Base-by-base conservation (phyloP, 1,140 invertebrate species). In the Achatina immaculata region DNA sequence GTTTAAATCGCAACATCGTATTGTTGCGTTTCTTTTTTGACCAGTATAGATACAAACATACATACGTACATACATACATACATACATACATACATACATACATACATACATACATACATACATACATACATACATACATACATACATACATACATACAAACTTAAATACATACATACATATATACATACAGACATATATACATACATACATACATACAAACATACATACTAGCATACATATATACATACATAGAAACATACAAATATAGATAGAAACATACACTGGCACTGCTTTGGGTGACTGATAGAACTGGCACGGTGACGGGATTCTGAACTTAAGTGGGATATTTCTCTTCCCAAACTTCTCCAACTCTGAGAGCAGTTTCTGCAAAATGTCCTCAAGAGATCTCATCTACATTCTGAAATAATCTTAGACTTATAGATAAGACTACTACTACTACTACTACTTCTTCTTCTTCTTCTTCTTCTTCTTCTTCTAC, bases 81-180 rank as follows among this genome's bases (percentile, higher is more conserved):
- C 66, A 38, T 69, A 42, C 66, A 69, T 36, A 69, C 34, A 69
- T 69, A 69, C 66, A 69, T 42, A 69, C 66, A 69, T 42, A 69
- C 66, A 69, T 42, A 69, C 66, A 69, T 42, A 69, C 66, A 69
- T 42, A 69, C 66, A 69, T 42, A 69, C 66, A 69, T 42, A 69
- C 66, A 69, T 42, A 69, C 34, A 69, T 42, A 69, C 34, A 69
- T 69, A 69, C 66, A 69, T 42, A 69, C 66, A 69, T 42, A 69
- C 66, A 69, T 42, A 69, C 66, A 69, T 42, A 69, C 66, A 69
- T 69, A 69, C 66, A 69, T 24, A 69, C 66, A 69, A 6, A 69
- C 66, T 34, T 24, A 69, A 11, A 69, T 24, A 69, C 31, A 34
- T 24, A 69, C 31, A 69, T 24, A 69, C 31, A 69, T 24, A 69